Base-by-base conservation (phyloP, 2,888 invertebrate species). In the Xestia ashworthii region DNA sequence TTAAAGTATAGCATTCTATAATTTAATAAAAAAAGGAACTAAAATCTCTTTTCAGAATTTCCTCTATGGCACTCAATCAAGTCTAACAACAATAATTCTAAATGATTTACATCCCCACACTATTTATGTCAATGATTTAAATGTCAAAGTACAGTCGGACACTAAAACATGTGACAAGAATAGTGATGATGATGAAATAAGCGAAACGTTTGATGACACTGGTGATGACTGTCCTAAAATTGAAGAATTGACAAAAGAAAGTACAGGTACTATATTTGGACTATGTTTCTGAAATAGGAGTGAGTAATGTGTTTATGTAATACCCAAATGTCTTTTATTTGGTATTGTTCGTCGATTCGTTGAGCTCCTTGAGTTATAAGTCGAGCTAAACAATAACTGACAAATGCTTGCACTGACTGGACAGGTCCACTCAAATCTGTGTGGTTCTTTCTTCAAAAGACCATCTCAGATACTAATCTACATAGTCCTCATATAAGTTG, bases 41-140 rank as follows among this genome's bases (percentile, higher is more conserved):
- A 25, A 14, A 19, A 5, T 8, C 0, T 32, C 22, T 71, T 90
- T 89, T 55, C 89, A 91, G 91, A 71, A 25, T 8, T 71, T 68
- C 46, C 46, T 81, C 11, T 78, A 67, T 19, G 84, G 80, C 1
- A 66, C 86, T 2, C 75, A 89, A 22, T 91, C 90, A 19, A 85
- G 32, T 3, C 66, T 91, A 3, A 80, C 84, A 67, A 88, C 85
- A 8, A 55, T 85, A 8, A 83, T 78, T 16, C 5, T 87, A 1
- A 89, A 81, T 19, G 85, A 89, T 25, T 65, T 71, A 2, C 74
- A 89, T 32, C 73, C 75, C 0, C 78, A 87, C 41, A 85, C 80
- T 5, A 69, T 88, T 19, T 86, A 89, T 12, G 44, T 90, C 0
- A 81, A 83, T 1, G 86, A 89, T 72, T 64, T 71, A 14, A 78